A percentile compares a stretch with the other conserved stretches of the same genome.
phyloP scores from a whole-genome alignment of 2,113 vertebrate genomes.

The Peucedramus taeniatus region DNA sequence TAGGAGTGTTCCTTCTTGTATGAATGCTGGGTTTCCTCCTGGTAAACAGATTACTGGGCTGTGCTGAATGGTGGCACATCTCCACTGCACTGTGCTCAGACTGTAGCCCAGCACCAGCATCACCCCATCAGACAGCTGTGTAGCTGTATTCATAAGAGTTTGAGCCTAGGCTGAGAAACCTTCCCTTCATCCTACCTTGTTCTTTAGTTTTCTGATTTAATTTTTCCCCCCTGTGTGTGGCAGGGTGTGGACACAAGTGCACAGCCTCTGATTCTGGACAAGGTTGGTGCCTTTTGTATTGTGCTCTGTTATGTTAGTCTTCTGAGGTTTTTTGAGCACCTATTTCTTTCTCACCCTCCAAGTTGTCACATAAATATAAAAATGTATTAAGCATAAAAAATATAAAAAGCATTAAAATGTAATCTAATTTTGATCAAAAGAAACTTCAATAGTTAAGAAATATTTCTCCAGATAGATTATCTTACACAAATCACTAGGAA shows the following conservation, averaged over 20 bases:
- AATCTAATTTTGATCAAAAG: not conserved
- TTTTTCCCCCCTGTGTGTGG: not conserved
- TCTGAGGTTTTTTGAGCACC: not conserved
- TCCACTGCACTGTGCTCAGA: not conserved
- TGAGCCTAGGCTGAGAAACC: not conserved
- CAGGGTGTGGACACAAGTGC: not conserved
- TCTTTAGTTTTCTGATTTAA: not conserved
- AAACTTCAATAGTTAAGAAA: not conserved
- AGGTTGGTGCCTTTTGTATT: not conserved
- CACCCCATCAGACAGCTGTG: not conserved
- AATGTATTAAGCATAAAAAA: not conserved
- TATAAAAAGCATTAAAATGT: not conserved
- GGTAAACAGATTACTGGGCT: not conserved
- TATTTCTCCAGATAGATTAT: not conserved
- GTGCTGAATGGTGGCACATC: not conserved
- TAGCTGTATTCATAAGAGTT: not conserved
- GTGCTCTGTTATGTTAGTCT: not conserved
- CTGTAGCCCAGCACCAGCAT: not conserved
- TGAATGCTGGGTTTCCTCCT: not conserved
- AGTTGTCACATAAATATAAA: not conserved
- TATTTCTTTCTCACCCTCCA: not conserved
- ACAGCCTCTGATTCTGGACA: not conserved
- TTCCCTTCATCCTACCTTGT: not conserved
- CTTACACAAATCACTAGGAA: not conserved
- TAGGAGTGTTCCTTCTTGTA: not conserved